Evolutionary conservation across 2,888 invertebrate genomes (phyloP).

Genomic region (Mactromeris polynyma): DNA sequence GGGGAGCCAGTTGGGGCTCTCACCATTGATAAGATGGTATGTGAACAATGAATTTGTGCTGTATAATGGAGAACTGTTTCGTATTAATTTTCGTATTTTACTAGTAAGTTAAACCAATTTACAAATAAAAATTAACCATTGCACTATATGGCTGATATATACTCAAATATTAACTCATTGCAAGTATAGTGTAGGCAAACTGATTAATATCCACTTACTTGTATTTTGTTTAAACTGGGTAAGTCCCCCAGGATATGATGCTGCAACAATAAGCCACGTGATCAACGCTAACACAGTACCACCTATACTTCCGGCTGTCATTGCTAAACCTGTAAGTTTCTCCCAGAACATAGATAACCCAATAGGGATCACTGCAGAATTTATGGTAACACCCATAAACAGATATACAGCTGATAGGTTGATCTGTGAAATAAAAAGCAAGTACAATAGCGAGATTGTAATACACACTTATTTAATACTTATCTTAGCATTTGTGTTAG

Average conservation of each 20-base stretch:
- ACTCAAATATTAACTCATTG: too few species aligned
- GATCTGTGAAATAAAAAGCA: conserved; percentile 69
- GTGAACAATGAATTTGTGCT: too few species aligned
- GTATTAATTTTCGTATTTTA: too few species aligned
- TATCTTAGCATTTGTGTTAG: too few species aligned
- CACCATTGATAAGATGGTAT: too few species aligned
- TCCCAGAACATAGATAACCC: conserved; percentile 85
- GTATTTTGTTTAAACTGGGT: conserved; percentile 54
- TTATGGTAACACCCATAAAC: conserved; percentile 87
- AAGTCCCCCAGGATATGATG: conserved; percentile 83
- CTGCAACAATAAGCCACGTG: conserved; percentile 85
- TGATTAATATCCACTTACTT: conserved; percentile 25
- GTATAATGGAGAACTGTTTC: too few species aligned
- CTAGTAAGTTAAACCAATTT: too few species aligned
- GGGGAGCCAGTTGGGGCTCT: too few species aligned
- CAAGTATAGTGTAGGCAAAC: too few species aligned
- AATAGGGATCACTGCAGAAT: conserved; percentile 86
- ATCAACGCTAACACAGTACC: conserved; percentile 83
- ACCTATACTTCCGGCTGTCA: conserved; percentile 84
- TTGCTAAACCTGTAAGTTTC: conserved; percentile 82
- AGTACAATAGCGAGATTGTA: neutral
- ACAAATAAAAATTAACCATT: too few species aligned
- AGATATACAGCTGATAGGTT: conserved; percentile 86
- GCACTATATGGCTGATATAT: too few species aligned
- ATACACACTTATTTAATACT: too few species aligned